These are phyloP conservation scores for Zaprionus camerounensis DNA, from an alignment of 1,140 invertebrate genomes.

Conservation along the genomic window DNA sequence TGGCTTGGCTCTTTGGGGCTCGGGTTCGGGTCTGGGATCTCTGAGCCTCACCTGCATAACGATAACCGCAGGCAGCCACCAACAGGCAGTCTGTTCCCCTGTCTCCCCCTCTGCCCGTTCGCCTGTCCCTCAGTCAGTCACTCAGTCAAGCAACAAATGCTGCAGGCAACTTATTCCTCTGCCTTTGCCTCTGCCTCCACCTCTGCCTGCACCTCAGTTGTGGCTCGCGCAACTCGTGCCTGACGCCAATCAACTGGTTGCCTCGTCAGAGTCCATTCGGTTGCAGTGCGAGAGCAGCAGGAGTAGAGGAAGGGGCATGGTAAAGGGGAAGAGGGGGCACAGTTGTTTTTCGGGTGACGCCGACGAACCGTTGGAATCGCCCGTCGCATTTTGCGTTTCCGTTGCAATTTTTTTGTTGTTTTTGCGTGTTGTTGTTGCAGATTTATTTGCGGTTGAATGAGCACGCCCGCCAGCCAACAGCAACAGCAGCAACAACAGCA, in stretches of 20 bases:
- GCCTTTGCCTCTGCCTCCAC: slow-evolving; percentile 1
- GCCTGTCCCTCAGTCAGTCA: slow-evolving; percentile 4
- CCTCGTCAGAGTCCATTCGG: slow-evolving; percentile 50
- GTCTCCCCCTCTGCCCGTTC: not conserved
- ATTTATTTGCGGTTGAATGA: slow-evolving; percentile 82
- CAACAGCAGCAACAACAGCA: slow-evolving; percentile 53
- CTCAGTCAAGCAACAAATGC: slow-evolving; percentile 54
- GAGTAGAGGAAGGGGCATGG: not conserved
- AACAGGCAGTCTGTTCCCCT: slow-evolving; percentile 4
- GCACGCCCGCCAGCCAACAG: slow-evolving; percentile 69
- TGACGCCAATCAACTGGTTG: slow-evolving; percentile 77
- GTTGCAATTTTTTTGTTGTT: slow-evolving; percentile 37
- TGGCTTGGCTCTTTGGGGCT: slow-evolving; percentile 3
- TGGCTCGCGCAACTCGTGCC: slow-evolving; percentile 30
- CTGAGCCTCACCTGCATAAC: slow-evolving; percentile 58
- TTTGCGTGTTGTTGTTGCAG: slow-evolving; percentile 44
- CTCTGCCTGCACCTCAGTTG: slow-evolving; percentile 9
- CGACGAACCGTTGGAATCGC: slow-evolving; percentile 46
- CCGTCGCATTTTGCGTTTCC: slow-evolving; percentile 67
- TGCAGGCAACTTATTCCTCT: slow-evolving; percentile 47
- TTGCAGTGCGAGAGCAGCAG: slow-evolving; percentile 9
- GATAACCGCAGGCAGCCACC: slow-evolving; percentile 65
- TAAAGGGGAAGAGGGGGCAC: not conserved
- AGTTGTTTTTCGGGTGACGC: slow-evolving; percentile 40
- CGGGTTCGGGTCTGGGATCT: slow-evolving; percentile 13